Evolutionary conservation across 2,888 invertebrate genomes (phyloP).

Genomic region (Xanthia icteritia): DNA sequence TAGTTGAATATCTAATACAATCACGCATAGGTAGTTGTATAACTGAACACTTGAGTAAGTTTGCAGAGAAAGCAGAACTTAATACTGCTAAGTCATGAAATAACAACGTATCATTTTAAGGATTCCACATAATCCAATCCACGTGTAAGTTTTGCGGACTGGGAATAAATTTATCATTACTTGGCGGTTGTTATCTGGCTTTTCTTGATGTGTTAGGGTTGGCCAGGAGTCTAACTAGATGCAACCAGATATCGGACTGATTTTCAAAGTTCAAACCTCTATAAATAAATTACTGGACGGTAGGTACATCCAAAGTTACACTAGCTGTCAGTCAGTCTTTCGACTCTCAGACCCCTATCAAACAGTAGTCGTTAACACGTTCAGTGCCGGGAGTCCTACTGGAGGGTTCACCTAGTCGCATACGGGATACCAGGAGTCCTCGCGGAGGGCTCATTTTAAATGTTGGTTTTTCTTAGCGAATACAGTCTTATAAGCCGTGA

Average conservation of each 20-base stretch:
- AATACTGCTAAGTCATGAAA: slow-evolving; percentile 23
- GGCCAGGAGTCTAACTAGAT: background rate
- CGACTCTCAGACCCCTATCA: background rate
- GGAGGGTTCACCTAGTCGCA: too few relatives aligned
- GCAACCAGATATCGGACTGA: too few relatives aligned
- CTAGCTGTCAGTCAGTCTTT: background rate
- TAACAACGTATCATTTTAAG: slow-evolving; percentile 9
- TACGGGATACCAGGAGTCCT: too few relatives aligned
- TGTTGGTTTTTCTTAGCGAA: too few relatives aligned
- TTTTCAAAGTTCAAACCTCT: background rate
- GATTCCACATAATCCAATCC: slow-evolving; percentile 6
- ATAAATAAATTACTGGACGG: background rate
- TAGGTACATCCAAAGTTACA: background rate
- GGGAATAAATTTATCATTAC: background rate
- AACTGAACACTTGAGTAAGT: slow-evolving; percentile 25
- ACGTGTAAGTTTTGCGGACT: background rate
- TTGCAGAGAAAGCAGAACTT: slow-evolving; percentile 9
- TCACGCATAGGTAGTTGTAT: slow-evolving; percentile 19
- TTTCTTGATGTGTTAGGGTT: background rate
- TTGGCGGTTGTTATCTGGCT: background rate
- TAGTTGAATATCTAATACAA: slow-evolving; percentile 31
- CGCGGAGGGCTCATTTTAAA: too few relatives aligned
- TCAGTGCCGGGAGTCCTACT: too few relatives aligned
- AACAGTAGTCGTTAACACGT: background rate
- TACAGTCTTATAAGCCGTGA: too few relatives aligned